These are phyloP conservation scores for Epinotia ramella DNA, from an alignment of 2,888 invertebrate genomes.

Conservation along the genomic window DNA sequence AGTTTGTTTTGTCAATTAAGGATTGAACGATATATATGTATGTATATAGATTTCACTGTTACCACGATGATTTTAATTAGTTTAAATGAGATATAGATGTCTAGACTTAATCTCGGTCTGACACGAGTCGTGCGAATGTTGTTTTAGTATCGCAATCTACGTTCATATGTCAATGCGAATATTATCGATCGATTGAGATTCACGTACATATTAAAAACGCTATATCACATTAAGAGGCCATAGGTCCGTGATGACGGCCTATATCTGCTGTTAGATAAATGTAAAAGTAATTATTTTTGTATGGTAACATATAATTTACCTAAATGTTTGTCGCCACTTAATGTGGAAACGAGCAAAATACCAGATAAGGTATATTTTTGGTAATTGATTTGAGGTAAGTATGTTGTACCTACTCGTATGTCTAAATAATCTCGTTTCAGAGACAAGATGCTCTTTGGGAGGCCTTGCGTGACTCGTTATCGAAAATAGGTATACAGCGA, in stretches of 20 bases:
- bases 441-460: constrained; percentile 19
- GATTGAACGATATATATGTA: not conserved
- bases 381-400: constrained; percentile 38
- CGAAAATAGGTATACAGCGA: not conserved
- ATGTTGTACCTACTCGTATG: constrained; percentile 7
- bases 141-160: constrained; percentile 15
- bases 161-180: constrained; percentile 29
- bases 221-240: constrained; percentile 66
- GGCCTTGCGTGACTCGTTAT: not conserved
- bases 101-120: constrained; percentile 20
- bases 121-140: constrained; percentile 34
- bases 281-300: constrained; percentile 67
- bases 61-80: not conserved
- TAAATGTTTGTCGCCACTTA: constrained; percentile 30
- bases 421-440: constrained; percentile 16
- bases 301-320: constrained; percentile 47
- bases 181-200: constrained; percentile 25
- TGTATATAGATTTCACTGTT: not conserved
- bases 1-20: too few species aligned
- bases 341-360: constrained; percentile 27
- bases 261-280: constrained; percentile 63
- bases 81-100: constrained; percentile 17
- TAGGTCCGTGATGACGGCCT: constrained; percentile 62
- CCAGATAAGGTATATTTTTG: constrained; percentile 14
- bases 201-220: constrained; percentile 72